Conservation (phyloP, 2,888 invertebrate species). For the Agriopis leucophaearia region DNA sequence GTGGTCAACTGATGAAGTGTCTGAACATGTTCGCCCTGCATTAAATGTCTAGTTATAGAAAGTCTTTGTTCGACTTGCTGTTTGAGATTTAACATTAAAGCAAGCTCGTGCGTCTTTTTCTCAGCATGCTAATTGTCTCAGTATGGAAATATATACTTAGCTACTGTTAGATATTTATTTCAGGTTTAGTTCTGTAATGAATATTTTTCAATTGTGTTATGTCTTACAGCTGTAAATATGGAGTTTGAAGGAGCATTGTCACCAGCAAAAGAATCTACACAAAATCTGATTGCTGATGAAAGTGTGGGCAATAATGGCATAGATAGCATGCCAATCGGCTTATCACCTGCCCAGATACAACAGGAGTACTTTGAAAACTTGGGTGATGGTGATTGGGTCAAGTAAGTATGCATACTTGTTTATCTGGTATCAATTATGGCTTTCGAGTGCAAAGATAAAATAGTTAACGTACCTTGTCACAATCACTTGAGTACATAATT, state of each 20-base stretch:
- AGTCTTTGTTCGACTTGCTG: too few species aligned
- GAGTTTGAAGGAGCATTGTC: slow-evolving; percentile 36
- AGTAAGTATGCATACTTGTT: slow-evolving; percentile 63
- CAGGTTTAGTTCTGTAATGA: too few species aligned
- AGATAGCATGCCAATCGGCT: slow-evolving; percentile 42
- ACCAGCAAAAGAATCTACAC: slow-evolving; percentile 24
- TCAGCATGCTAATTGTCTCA: too few species aligned
- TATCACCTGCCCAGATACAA: slow-evolving; percentile 80
- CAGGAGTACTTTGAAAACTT: slow-evolving; percentile 86
- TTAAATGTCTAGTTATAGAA: too few species aligned
- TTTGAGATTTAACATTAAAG: too few species aligned
- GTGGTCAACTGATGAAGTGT: too few species aligned
- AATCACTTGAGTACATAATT: neutral
- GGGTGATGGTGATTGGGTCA: slow-evolving; percentile 85
- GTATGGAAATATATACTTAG: too few species aligned
- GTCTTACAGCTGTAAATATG: slow-evolving; percentile 17
- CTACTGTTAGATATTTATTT: too few species aligned
- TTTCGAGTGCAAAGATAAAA: slow-evolving; percentile 9
- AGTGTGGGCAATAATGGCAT: slow-evolving; percentile 34
- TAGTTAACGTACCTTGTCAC: neutral
- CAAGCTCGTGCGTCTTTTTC: too few species aligned
- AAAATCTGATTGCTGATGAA: slow-evolving; percentile 37
- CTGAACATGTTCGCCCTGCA: too few species aligned
- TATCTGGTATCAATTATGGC: slow-evolving; percentile 9
- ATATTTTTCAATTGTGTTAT: neutral